phyloP scores from a whole-genome alignment of 2,113 vertebrate species.

The Menidia beryllina region DNA sequence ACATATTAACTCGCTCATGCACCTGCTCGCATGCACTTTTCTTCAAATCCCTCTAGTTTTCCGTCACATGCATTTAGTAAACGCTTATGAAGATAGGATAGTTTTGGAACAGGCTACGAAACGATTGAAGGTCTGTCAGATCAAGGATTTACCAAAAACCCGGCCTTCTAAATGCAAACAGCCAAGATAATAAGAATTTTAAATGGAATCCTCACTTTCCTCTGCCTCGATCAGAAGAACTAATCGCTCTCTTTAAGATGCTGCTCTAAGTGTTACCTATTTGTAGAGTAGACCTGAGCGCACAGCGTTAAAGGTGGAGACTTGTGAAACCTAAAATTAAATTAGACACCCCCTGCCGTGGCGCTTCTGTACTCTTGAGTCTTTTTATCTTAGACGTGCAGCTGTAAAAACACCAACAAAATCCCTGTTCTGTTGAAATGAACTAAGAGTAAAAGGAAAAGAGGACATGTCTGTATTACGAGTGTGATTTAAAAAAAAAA shows the following conservation, averaged over 20 bases:
- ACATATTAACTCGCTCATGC: neutral
- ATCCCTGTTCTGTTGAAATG: neutral
- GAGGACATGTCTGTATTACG: constrained; percentile 7
- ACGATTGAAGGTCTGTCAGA: constrained; percentile 24
- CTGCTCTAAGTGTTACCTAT: constrained; percentile 35
- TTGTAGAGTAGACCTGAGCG: constrained; percentile 26
- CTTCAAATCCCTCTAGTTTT: neutral
- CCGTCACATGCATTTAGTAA: constrained; percentile 2
- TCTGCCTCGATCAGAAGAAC: neutral
- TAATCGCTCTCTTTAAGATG: constrained; percentile 16
- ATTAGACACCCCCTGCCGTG: constrained; percentile 24
- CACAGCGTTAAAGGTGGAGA: constrained; percentile 55
- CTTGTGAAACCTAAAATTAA: constrained; percentile 44
- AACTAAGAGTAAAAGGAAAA: neutral
- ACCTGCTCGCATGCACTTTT: constrained; percentile 41
- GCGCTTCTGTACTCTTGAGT: constrained; percentile 8
- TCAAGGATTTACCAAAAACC: constrained; percentile 32
- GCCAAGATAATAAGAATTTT: constrained; percentile 31
- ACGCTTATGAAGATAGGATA: neutral
- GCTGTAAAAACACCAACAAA: constrained; percentile 2
- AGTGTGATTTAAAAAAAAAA: constrained; percentile 2
- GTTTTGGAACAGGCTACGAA: constrained; percentile 8
- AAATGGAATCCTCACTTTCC: constrained; percentile 7
- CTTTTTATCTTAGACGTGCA: constrained; percentile 15
- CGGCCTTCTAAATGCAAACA: constrained; percentile 1